Percentiles rank a stretch among this genome's conserved stretches.
These are phyloP conservation scores for Penaeus vannamei DNA, from an alignment of 1,140 invertebrate species.

Conservation along the genomic window DNA sequence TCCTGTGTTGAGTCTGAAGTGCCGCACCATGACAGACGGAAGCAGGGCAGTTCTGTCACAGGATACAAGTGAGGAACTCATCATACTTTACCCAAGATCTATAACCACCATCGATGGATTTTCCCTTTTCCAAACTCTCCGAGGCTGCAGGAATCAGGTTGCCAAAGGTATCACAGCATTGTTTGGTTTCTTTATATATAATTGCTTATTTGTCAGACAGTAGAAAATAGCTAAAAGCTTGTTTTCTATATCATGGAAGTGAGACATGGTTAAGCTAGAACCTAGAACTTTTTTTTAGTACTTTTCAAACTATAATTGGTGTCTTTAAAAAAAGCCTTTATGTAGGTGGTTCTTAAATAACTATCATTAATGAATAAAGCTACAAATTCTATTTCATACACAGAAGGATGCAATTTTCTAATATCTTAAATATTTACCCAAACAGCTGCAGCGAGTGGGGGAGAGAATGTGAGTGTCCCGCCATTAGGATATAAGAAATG, in stretches of 20 bases:
- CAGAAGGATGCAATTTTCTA: too few species aligned
- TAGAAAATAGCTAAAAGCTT: neutral
- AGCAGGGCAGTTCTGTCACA: constrained; percentile 75
- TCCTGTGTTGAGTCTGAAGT: constrained; percentile 84
- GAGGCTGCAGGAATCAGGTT: constrained; percentile 85
- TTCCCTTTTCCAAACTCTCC: constrained; percentile 85
- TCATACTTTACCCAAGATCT: constrained; percentile 83
- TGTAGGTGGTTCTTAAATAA: too few species aligned
- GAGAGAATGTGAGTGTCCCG: constrained; percentile 76
- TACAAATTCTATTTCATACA: too few species aligned
- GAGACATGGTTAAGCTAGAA: too few species aligned
- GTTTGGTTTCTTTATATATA: neutral
- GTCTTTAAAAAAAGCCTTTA: too few species aligned
- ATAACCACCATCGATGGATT: constrained; percentile 88
- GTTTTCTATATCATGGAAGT: neutral
- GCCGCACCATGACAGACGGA: constrained; percentile 77
- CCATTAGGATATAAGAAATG: constrained; percentile 85
- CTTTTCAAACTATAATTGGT: too few species aligned
- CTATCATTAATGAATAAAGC: too few species aligned
- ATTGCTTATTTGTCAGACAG: neutral
- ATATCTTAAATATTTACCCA: too few species aligned
- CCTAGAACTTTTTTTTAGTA: too few species aligned
- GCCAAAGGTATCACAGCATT: constrained; percentile 78
- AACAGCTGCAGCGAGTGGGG: constrained; percentile 81
- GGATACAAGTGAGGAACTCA: constrained; percentile 84